Evolutionary conservation across 1,140 invertebrate species (phyloP), one percentile per base, ranked within the genome.

Genomic region (Nomia melanderi): DNA sequence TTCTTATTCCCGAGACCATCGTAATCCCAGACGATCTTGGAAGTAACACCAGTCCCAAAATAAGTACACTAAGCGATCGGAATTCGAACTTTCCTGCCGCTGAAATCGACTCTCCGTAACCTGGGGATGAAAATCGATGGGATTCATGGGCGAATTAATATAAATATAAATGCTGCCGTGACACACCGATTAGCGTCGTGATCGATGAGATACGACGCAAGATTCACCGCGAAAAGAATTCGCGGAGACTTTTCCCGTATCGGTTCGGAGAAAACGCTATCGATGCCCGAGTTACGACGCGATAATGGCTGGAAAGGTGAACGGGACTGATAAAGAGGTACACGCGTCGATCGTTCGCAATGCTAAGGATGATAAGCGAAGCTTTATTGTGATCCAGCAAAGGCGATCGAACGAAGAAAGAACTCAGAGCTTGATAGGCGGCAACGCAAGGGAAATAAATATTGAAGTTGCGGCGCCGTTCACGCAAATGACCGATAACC

Each of bases 1-100:
- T 69, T 79, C 74, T 67, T 66, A 76, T 54, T 41, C 56, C 20
- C 12, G 33, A 60, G 59, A 60, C 29, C 12, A 44, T 17, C 12
- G 14, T 5, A 4, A 17, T 12, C 3, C 41, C 14, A 44, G 12
- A 44, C 2, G 41, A 44, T 14, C 41, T n/a, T 44, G 41, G 39
- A 41, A 41, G 2, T 39, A 39, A 39, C 36, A 39, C 36, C 36
- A 39, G 36, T 39, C 12, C 12, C 8, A 1, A 39, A 12, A 7
- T 39, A 12, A 39, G 12, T 39, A 11, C 36, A 39, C 36, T 12
- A 12, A 39, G 8, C 36, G 36, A 39, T 39, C 36, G 36, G 36
- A 39, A 39, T 39, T 39, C 6, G 36, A 39, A 39, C 12, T 1
- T 39, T 9, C 36, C 36, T 39, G 8, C 12, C 36, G 36, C 36